Conservation (phyloP, 2,888 invertebrate genomes). For the Amorpha juglandis region DNA sequence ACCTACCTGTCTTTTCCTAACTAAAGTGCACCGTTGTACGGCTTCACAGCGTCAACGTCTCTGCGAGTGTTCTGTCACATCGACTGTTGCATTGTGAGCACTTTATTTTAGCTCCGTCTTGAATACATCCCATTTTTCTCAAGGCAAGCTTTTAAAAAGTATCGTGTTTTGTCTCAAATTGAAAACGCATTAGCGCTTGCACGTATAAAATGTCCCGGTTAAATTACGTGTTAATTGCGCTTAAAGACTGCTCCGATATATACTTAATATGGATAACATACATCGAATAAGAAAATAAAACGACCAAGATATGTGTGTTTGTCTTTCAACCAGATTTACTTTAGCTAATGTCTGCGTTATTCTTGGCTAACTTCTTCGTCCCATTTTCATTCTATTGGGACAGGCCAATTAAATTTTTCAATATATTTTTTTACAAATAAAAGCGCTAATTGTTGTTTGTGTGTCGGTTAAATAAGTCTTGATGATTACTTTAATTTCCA, state of each 20-base stretch:
- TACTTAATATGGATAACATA: conserved; percentile 20
- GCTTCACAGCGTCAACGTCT: conserved; percentile 58
- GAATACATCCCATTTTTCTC: conserved; percentile 57
- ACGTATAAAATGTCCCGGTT: not conserved
- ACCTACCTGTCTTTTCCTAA: conserved; percentile 71
- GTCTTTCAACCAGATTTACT: conserved; percentile 8
- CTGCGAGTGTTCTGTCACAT: conserved; percentile 65
- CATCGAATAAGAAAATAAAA: conserved; percentile 21
- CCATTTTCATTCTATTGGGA: not conserved
- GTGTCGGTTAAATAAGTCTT: conserved; percentile 70
- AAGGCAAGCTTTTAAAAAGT: conserved; percentile 46
- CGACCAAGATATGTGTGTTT: not conserved
- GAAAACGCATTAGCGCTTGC: conserved; percentile 21
- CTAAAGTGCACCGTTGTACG: conserved; percentile 72
- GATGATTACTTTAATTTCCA: conserved; percentile 80
- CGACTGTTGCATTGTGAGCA: conserved; percentile 72
- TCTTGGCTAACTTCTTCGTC: conserved; percentile 32
- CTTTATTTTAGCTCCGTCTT: conserved; percentile 72
- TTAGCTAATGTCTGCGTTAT: conserved; percentile 14
- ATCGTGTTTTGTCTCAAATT: conserved; percentile 44
- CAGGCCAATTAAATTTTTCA: conserved; percentile 1
- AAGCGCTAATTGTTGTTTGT: conserved; percentile 45
- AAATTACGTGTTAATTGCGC: conserved; percentile 1
- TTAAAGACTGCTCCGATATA: not conserved
- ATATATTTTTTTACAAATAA: conserved; percentile 4